Evolutionary conservation across 1,140 invertebrate genomes (phyloP).

Genomic region (Diploscapter pachys): DNA sequence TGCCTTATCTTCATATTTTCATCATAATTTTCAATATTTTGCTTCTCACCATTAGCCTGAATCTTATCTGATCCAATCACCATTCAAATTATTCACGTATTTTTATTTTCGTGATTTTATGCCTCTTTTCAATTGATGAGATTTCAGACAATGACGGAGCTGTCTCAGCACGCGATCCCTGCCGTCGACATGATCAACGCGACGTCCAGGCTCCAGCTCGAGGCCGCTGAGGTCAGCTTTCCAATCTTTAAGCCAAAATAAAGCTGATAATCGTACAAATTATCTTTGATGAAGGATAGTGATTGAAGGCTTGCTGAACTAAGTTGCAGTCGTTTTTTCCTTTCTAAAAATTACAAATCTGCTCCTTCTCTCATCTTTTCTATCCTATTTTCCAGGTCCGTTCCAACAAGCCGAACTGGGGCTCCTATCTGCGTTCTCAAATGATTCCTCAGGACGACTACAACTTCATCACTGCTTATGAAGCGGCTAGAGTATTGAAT

Average conservation of each 20-base stretch:
- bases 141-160: slow-evolving; percentile 18
- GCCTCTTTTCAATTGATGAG: not conserved
- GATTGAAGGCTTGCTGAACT: slow-evolving; percentile 3
- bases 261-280: too few relatives aligned
- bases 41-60: too few relatives aligned
- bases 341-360: not conserved
- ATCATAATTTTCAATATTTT: too few relatives aligned
- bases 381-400: slow-evolving; percentile 19
- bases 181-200: slow-evolving; percentile 59
- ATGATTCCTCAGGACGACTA: slow-evolving; percentile 54
- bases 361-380: not conserved
- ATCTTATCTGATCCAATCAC: too few relatives aligned
- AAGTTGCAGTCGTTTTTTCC: slow-evolving; percentile 19
- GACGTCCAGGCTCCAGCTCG: slow-evolving; percentile 55
- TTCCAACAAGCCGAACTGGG: slow-evolving; percentile 56
- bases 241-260: too few relatives aligned
- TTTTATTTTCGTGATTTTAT: too few relatives aligned
- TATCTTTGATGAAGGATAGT: not conserved
- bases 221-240: slow-evolving; percentile 47
- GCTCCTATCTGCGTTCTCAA: slow-evolving; percentile 54
- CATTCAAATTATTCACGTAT: too few relatives aligned
- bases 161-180: slow-evolving; percentile 45
- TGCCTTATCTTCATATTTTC: too few relatives aligned
- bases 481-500: slow-evolving; percentile 40
- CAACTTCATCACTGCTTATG: slow-evolving; percentile 52